Evolutionary conservation across 2,797 vertebrate genomes (phyloP), one percentile per base, ranked within the genome.

Genomic region (Xiphophorus birchmanni): DNA sequence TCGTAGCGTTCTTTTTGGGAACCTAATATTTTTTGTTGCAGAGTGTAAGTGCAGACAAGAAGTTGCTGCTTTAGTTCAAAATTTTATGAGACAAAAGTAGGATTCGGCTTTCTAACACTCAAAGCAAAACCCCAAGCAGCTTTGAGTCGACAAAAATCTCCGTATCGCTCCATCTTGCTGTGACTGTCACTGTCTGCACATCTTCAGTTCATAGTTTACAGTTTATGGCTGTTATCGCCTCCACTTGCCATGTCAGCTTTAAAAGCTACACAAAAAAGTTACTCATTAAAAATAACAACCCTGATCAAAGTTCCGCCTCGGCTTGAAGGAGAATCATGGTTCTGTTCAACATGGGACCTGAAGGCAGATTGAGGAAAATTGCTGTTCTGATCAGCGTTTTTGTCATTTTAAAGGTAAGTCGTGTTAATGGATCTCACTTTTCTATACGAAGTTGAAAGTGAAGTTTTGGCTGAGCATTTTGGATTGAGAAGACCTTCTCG

Each of bases 301-400:
- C 58, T 26, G 94, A 90, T 88, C 94, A 95, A 95, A 95, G 95
- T 93, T 87, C 92, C 60, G 56, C 35, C 54, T 10, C 7, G 2
- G 37, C 45, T 92, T 93, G 83, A 90, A 32, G 32, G 26, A 73
- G 78, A 74, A 82, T 85, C 42, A 76, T 48, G 5, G 32, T 75
- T 67, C 71, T 74, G 29, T 58, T n/a, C 56, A 52, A 73, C 84
- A 96, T 96, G 94, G 89, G 47, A 45, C 77, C 76, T 9, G 75
- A 50, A 75, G 75, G 76, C 47, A 2, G 45, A 40, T 52, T 81
- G 35, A 83, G 50, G 74, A 91, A 6, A 75, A 78, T 73, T 1
- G 72, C 86, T 21, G 65, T 32, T 5, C 82, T 96, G 13, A 83
- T 89, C 48, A 69, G 82, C 79, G 10, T 93, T 67, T 80, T 94